A percentile compares a stretch with the other conserved stretches of the same genome.
These are phyloP conservation scores for Phylloscopus trochilus DNA, from an alignment of 2,113 vertebrate species.

Conservation along the genomic window DNA sequence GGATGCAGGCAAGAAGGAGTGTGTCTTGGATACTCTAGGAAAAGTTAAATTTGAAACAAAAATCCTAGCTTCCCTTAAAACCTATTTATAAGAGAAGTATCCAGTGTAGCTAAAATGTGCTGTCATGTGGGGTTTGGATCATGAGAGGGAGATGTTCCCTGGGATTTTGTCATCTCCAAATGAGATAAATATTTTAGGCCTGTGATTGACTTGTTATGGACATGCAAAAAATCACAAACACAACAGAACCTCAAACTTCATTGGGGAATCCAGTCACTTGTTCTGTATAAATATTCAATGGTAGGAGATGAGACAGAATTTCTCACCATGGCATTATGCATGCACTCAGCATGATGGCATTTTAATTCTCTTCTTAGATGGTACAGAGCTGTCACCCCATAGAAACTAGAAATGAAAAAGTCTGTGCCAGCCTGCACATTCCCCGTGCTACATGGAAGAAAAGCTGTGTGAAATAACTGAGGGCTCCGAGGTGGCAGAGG, in stretches of 20 bases:
- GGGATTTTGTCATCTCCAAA: background rate
- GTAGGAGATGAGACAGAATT: background rate
- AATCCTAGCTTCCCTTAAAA: background rate
- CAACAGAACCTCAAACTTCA: background rate
- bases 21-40: background rate
- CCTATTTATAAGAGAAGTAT: background rate
- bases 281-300: background rate
- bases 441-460: background rate
- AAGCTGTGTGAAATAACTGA: background rate
- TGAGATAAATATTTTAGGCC: background rate
- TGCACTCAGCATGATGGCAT: background rate
- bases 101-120: background rate
- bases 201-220: background rate
- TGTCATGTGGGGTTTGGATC: background rate
- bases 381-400: background rate
- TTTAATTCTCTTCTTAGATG: conserved; percentile 1
- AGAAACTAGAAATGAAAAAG: background rate
- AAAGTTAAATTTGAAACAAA: background rate
- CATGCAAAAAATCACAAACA: background rate
- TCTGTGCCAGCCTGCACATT: background rate
- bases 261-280: background rate
- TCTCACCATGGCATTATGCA: background rate
- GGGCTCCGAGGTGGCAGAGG: background rate
- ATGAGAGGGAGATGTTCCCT: background rate
- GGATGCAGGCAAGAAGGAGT: background rate